Conservation (phyloP, 2,797 vertebrate genomes). For the Rallus crepitans region DNA sequence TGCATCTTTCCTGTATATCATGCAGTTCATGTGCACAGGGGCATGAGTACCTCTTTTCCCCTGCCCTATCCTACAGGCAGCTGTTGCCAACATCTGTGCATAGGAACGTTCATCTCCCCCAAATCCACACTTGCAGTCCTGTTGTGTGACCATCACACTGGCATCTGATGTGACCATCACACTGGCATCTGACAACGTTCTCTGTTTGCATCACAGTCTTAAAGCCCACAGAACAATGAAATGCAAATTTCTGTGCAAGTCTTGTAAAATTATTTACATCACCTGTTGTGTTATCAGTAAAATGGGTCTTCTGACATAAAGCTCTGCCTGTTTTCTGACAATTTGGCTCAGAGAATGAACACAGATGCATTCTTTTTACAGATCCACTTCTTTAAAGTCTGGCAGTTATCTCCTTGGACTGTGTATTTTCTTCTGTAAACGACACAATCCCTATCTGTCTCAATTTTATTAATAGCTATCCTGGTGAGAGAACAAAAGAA, state of each 20-base stretch:
- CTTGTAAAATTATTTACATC: neutral
- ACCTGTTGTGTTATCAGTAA: neutral
- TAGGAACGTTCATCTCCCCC: neutral
- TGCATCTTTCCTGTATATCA: neutral
- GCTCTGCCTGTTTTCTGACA: neutral
- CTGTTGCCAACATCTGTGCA: fast-evolving
- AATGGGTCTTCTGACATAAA: neutral
- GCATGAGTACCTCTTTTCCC: neutral
- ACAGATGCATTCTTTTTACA: slow-evolving; percentile 52
- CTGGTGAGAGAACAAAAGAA: slow-evolving; percentile 1
- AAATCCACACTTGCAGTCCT: neutral
- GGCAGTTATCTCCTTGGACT: slow-evolving; percentile 44
- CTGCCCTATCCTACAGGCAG: neutral
- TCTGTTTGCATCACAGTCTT: neutral
- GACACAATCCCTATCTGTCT: slow-evolving; percentile 20
- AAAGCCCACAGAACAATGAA: neutral
- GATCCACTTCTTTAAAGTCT: slow-evolving; percentile 51
- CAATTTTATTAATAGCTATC: neutral
- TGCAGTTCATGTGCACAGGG: fast-evolving
- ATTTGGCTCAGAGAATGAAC: neutral
- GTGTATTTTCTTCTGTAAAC: slow-evolving; percentile 55
- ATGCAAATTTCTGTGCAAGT: neutral
- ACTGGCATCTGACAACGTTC: neutral
- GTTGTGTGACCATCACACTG: neutral
- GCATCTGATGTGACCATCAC: neutral